Evolutionary conservation across 2,797 vertebrate species (phyloP).

Genomic region (Gymnocypris eckloni): DNA sequence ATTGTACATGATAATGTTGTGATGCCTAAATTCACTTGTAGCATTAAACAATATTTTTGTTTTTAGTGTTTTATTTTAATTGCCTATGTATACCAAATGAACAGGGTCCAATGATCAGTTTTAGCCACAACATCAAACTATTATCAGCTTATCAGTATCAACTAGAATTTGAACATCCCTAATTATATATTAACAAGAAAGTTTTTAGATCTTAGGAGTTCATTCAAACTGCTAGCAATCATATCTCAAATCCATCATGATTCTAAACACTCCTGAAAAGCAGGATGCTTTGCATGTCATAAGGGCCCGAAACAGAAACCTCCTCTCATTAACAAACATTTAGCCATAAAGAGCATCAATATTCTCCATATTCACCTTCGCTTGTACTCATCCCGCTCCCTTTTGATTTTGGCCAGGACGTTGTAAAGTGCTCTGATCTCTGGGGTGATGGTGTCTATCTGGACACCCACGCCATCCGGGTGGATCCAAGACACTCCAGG

Average conservation of each 20-base stretch:
- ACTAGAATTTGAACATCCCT: background rate
- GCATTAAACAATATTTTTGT: background rate
- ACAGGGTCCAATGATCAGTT: background rate
- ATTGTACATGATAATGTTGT: background rate
- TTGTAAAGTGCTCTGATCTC: slow-evolving; percentile 98
- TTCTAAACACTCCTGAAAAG: background rate
- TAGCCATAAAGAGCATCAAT: background rate
- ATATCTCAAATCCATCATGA: background rate
- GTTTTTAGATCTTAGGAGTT: background rate
- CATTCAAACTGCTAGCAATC: background rate
- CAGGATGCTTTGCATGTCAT: background rate
- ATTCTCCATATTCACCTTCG: slow-evolving; percentile 83
- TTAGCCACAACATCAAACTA: background rate
- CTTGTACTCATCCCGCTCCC: slow-evolving; percentile 96
- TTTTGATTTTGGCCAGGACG: slow-evolving; percentile 96
- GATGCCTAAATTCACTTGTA: background rate
- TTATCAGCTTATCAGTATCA: background rate
- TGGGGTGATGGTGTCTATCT: slow-evolving; percentile 96
- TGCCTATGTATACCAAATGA: background rate
- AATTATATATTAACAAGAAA: background rate
- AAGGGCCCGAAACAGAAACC: background rate
- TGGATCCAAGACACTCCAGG: slow-evolving; percentile 93
- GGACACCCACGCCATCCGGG: slow-evolving; percentile 94
- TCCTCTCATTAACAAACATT: background rate
- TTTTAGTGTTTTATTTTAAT: background rate